These are phyloP conservation scores for Microdon myrmicae DNA, from an alignment of 2,888 invertebrate genomes.

Conservation along the genomic window DNA sequence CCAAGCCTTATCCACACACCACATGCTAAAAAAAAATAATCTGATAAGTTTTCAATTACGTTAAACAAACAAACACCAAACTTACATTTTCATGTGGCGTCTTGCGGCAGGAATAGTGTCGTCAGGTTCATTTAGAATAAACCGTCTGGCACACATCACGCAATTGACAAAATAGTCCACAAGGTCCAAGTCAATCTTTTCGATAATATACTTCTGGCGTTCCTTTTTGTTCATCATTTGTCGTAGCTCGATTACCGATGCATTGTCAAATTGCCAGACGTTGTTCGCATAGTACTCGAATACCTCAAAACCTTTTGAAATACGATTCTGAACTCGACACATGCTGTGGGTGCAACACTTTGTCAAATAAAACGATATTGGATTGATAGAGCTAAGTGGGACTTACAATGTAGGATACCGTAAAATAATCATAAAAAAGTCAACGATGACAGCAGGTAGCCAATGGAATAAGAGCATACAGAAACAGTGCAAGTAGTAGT, in stretches of 20 bases:
- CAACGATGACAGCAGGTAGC: conserved; percentile 88
- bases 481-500: conserved; percentile 80
- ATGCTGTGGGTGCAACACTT: conserved; percentile 69
- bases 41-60: background rate
- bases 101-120: conserved; percentile 83
- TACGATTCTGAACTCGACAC: conserved; percentile 83
- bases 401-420: conserved; percentile 91
- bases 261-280: conserved; percentile 88
- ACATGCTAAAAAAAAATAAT: conserved; percentile 79
- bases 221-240: conserved; percentile 74
- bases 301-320: conserved; percentile 86
- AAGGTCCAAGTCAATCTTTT: conserved; percentile 76
- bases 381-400: background rate
- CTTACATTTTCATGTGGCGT: conserved; percentile 83
- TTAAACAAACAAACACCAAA: conserved; percentile 24
- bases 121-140: conserved; percentile 84
- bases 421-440: conserved; percentile 78
- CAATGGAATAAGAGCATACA: conserved; percentile 89
- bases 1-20: conserved; percentile 80
- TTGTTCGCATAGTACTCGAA: conserved; percentile 93
- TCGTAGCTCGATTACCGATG: conserved; percentile 72
- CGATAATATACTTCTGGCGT: conserved; percentile 74
- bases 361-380: background rate
- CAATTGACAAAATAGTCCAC: conserved; percentile 85
- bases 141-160: conserved; percentile 80